These are phyloP conservation scores for Edolisoma coerulescens DNA, from an alignment of 2,113 vertebrate genomes.

Conservation along the genomic window DNA sequence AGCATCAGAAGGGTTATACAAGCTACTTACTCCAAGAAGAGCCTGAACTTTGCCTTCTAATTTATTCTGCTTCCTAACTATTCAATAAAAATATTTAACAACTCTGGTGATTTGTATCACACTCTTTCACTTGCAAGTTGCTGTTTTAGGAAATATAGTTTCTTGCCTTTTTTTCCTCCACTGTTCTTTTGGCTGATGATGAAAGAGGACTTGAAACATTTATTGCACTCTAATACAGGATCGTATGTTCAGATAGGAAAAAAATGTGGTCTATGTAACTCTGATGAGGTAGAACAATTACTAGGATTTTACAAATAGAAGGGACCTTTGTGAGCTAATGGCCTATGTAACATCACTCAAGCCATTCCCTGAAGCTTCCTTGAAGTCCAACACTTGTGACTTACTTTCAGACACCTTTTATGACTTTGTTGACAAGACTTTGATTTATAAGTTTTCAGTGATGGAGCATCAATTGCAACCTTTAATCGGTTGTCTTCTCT, in stretches of 20 bases:
- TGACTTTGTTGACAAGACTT: not conserved
- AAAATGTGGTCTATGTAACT: not conserved
- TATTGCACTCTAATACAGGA: not conserved
- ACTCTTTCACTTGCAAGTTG: not conserved
- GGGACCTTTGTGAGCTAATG: not conserved
- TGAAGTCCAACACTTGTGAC: not conserved
- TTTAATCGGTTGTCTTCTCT: not conserved
- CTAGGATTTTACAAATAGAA: not conserved
- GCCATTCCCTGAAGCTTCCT: not conserved
- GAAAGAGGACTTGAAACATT: not conserved
- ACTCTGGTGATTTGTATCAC: not conserved
- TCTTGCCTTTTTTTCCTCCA: not conserved
- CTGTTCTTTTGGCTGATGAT: not conserved
- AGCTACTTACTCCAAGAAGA: not conserved
- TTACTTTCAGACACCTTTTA: not conserved
- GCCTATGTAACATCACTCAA: not conserved
- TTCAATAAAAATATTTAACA: not conserved
- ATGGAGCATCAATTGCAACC: not conserved
- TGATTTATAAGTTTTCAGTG: not conserved
- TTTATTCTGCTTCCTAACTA: not conserved
- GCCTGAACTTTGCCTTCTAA: not conserved
- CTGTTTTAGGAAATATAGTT: not conserved
- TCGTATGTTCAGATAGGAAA: not conserved
- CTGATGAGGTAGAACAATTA: not conserved
- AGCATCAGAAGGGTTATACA: not conserved